phyloP scores from a whole-genome alignment of 1,140 invertebrate species.

The Bombus difficillimus region DNA sequence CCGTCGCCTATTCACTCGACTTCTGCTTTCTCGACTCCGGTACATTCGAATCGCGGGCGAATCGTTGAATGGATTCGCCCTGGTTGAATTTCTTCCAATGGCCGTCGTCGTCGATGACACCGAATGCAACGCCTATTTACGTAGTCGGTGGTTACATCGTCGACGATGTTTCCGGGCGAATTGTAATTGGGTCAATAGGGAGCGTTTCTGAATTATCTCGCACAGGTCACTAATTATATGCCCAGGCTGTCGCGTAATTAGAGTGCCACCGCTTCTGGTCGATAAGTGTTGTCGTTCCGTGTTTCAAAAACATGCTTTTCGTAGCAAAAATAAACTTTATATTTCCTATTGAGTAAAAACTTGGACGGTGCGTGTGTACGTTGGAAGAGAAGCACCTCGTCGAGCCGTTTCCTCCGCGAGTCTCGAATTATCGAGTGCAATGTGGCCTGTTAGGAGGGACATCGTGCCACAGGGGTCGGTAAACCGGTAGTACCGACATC shows the following conservation, averaged over 20 bases:
- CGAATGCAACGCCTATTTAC: constrained; percentile 1
- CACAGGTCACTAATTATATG: constrained; percentile 59
- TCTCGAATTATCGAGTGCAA: constrained; percentile 42
- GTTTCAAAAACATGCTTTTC: neutral
- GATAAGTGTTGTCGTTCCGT: constrained; percentile 6
- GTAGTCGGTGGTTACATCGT: neutral
- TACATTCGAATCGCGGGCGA: neutral
- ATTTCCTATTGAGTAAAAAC: neutral
- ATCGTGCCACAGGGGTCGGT: constrained; percentile 61
- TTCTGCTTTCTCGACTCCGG: neutral
- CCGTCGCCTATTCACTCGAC: constrained; percentile 8
- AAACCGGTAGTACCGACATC: constrained; percentile 74
- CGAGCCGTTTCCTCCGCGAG: neutral
- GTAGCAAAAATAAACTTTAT: neutral
- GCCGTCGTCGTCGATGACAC: neutral
- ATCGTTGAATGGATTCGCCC: neutral
- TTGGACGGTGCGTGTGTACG: neutral
- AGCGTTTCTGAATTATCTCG: constrained; percentile 50
- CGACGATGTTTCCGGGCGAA: constrained; percentile 25
- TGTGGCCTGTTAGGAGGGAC: constrained; percentile 39
- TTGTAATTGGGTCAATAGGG: constrained; percentile 59
- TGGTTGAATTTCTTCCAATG: constrained; percentile 15
- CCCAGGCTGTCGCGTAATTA: constrained; percentile 36
- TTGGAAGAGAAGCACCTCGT: neutral
- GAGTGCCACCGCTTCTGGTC: neutral